A percentile compares a stretch with the other conserved stretches of the same genome.
Conservation (phyloP, 2,888 invertebrate species). For the Zaprionus lineosus region DNA sequence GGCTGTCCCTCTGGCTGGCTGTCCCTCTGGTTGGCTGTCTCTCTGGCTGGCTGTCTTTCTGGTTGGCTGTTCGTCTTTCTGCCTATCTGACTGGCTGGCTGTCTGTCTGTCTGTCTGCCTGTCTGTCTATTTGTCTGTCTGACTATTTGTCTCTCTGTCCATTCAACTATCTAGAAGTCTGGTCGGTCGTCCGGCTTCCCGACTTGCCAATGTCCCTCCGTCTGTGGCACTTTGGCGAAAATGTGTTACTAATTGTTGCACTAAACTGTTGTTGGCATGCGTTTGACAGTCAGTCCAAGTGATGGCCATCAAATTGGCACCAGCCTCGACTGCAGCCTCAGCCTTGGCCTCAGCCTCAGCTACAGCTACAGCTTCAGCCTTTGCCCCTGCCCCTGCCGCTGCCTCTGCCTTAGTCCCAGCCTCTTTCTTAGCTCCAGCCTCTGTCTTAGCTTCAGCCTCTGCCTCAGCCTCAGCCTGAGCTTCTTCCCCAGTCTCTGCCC, state of each 20-base stretch:
- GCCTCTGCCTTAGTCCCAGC: too few species aligned
- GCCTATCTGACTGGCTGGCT: neutral
- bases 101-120: neutral
- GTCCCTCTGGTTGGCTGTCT: neutral
- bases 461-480: too few species aligned
- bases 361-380: neutral
- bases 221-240: constrained; percentile 68
- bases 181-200: neutral
- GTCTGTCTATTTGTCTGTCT: neutral
- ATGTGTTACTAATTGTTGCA: constrained; percentile 75
- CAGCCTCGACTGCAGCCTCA: constrained; percentile 29
- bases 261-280: constrained; percentile 78
- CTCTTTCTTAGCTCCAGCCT: too few species aligned
- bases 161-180: neutral
- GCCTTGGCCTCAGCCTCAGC: neutral
- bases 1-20: constrained; percentile 23
- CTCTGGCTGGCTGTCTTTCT: neutral
- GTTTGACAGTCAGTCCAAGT: constrained; percentile 72
- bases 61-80: neutral
- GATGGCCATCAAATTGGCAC: constrained; percentile 55
- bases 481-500: too few species aligned
- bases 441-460: too few species aligned
- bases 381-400: too few species aligned
- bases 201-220: constrained; percentile 8
- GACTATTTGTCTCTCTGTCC: constrained; percentile 6